A percentile compares a stretch with the other conserved stretches of the same genome.
These are phyloP conservation scores for Lithobates pipiens DNA, from an alignment of 2,797 vertebrate species.

Conservation along the genomic window DNA sequence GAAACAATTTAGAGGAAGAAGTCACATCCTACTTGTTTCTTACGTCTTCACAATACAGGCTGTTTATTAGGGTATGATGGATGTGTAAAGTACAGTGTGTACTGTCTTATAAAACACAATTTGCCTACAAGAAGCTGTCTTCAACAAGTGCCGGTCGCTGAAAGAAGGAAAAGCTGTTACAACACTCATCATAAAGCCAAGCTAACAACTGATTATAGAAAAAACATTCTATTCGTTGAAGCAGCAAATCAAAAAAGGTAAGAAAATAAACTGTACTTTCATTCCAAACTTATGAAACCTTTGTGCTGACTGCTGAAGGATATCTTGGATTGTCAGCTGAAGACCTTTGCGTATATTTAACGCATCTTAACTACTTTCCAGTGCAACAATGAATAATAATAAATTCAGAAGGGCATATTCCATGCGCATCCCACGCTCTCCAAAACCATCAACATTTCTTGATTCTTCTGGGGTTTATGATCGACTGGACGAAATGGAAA, in stretches of 20 bases:
- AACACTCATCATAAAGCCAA: neutral
- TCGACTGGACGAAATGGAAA: constrained; percentile 42
- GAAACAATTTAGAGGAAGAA: constrained; percentile 52
- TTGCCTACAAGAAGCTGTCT: constrained; percentile 17
- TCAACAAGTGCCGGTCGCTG: neutral
- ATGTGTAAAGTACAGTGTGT: neutral
- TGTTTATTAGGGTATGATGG: neutral
- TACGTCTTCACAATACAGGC: constrained; percentile 9
- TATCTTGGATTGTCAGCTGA: neutral
- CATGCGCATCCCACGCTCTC: constrained; percentile 49
- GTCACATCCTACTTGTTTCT: constrained; percentile 26
- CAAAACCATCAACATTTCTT: constrained; percentile 34
- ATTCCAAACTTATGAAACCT: neutral
- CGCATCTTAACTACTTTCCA: neutral
- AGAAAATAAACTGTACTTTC: neutral
- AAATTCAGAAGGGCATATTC: constrained; percentile 57
- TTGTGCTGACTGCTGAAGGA: neutral
- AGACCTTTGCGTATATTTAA: neutral
- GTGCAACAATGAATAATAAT: constrained; percentile 38
- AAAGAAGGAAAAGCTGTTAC: neutral
- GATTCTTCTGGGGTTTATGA: constrained; percentile 45
- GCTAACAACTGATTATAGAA: too few relatives aligned
- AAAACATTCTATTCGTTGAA: neutral
- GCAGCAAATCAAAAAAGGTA: neutral
- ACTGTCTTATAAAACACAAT: neutral